Conservation (phyloP, 2,888 invertebrate genomes). For the Chouioia cunea region DNA sequence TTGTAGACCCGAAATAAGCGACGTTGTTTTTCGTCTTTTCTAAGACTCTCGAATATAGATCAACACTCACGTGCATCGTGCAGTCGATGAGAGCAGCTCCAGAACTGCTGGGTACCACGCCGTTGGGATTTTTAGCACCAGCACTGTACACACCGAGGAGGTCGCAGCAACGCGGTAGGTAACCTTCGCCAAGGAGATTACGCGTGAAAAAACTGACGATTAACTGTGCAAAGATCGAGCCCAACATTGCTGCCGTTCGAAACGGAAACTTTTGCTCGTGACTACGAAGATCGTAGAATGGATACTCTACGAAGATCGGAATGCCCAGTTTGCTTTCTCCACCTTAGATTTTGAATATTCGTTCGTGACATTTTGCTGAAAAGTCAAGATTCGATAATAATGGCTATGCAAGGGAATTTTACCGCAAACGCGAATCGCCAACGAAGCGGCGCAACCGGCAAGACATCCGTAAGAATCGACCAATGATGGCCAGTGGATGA, state of each 20-base stretch:
- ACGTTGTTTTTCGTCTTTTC: no score
- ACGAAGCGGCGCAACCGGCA: conserved; percentile 70
- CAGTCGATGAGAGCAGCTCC: conserved; percentile 65
- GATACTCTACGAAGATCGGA: conserved; percentile 73
- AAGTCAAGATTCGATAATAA: background rate
- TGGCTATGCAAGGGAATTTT: conserved; percentile 44
- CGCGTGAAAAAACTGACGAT: conserved; percentile 69
- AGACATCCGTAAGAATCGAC: conserved; percentile 80
- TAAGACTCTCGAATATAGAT: no score
- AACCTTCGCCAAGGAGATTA: conserved; percentile 63
- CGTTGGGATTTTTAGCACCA: conserved; percentile 60
- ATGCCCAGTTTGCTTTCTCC: conserved; percentile 74
- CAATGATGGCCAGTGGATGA: conserved; percentile 74
- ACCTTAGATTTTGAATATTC: conserved; percentile 68
- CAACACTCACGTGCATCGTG: conserved; percentile 59
- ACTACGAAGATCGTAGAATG: conserved; percentile 67
- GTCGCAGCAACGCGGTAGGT: conserved; percentile 64
- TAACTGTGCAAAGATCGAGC: conserved; percentile 71
- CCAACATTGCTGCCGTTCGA: conserved; percentile 75
- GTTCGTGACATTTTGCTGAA: background rate
- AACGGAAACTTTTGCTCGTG: conserved; percentile 76
- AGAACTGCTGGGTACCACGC: conserved; percentile 65
- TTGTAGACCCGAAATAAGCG: no score
- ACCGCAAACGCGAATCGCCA: conserved; percentile 70
- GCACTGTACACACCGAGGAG: conserved; percentile 63